Evolutionary conservation across 1,140 invertebrate species (phyloP).

Genomic region (Saccostrea cuccullata): DNA sequence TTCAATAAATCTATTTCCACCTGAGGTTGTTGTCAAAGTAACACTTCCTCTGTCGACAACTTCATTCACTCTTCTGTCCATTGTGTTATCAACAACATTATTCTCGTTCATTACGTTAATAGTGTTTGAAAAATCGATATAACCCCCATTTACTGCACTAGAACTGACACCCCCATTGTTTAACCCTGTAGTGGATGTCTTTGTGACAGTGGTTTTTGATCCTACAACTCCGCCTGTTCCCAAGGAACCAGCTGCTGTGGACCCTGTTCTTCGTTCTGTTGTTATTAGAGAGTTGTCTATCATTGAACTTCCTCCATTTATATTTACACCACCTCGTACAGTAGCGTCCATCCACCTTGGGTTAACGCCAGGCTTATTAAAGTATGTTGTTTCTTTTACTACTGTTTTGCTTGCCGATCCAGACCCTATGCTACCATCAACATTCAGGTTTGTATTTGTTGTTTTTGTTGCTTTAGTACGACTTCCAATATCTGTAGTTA

Average conservation of each 20-base stretch:
- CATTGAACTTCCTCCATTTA: constrained; percentile 8
- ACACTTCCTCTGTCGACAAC: neutral
- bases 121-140: constrained; percentile 1
- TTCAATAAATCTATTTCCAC: neutral
- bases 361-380: neutral
- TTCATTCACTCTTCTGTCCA: neutral
- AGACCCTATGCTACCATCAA: neutral
- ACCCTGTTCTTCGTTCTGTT: neutral
- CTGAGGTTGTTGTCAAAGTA: neutral
- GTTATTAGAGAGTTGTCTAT: constrained; percentile 7
- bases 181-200: neutral
- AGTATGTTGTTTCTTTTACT: neutral
- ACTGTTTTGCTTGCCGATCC: neutral
- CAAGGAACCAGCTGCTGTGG: neutral
- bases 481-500: neutral
- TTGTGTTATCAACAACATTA: neutral
- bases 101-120: neutral
- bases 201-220: neutral
- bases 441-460: neutral
- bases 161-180: neutral
- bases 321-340: neutral
- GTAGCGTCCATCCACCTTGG: neutral
- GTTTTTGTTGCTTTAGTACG: neutral
- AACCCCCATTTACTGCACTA: neutral
- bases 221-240: neutral